These are phyloP conservation scores for Leucoraja ocellata DNA, from an alignment of 2,797 vertebrate species.

Conservation along the genomic window DNA sequence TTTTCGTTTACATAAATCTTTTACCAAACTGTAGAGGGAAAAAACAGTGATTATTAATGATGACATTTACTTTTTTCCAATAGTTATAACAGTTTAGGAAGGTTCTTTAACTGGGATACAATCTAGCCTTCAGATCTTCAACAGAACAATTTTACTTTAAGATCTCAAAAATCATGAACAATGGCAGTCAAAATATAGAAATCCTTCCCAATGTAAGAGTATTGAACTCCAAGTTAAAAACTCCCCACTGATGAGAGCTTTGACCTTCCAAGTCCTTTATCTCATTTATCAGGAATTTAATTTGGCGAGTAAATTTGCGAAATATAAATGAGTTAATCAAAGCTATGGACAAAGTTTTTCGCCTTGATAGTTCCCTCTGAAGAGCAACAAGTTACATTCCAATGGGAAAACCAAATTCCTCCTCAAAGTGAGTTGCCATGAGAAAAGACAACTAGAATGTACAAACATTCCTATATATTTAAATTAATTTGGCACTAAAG, in stretches of 20 bases:
- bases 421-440: background rate
- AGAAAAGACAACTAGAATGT: background rate
- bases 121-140: background rate
- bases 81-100: background rate
- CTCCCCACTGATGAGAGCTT: background rate
- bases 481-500: background rate
- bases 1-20: background rate
- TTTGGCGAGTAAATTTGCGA: background rate
- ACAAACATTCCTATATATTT: background rate
- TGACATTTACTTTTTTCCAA: background rate
- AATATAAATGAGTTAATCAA: background rate
- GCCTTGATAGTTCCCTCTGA: background rate
- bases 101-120: background rate
- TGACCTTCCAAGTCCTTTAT: background rate
- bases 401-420: conserved; percentile 1
- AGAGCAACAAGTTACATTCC: background rate
- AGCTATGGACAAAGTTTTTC: background rate
- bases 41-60: background rate
- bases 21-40: background rate
- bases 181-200: background rate
- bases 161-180: background rate
- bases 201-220: background rate
- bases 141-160: background rate
- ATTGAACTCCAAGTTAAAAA: background rate
- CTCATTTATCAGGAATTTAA: background rate